Conservation (phyloP, 2,797 vertebrate genomes). For the Steatocranus sp. region DNA sequence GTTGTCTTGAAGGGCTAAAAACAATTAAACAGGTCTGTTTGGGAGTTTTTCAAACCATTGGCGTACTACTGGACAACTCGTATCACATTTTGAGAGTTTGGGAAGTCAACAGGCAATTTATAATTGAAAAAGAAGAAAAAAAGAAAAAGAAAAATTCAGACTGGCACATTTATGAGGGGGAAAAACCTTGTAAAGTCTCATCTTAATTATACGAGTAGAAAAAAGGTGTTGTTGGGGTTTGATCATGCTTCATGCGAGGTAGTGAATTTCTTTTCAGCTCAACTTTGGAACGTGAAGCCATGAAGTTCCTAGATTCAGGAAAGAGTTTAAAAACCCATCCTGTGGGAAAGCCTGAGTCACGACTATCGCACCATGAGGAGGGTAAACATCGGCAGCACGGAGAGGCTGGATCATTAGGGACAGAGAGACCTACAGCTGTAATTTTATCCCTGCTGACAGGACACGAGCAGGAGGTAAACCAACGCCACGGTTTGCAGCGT, state of each 20-base stretch:
- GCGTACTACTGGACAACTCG: fast-evolving
- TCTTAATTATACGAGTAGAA: not conserved
- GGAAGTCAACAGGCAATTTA: not conserved
- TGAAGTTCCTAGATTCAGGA: not conserved
- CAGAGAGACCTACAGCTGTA: slow-evolving; percentile 21
- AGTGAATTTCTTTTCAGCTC: not conserved
- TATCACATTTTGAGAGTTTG: fast-evolving
- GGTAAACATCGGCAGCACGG: not conserved
- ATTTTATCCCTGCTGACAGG: slow-evolving; percentile 31
- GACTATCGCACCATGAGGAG: fast-evolving
- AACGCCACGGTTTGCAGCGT: not conserved
- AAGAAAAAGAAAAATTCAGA: not conserved
- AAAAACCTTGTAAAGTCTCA: not conserved
- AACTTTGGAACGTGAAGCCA: fast-evolving
- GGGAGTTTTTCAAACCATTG: not conserved
- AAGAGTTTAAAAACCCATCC: not conserved
- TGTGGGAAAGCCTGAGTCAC: not conserved
- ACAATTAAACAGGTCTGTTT: fast-evolving
- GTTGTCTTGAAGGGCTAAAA: not conserved
- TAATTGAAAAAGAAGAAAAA: fast-evolving
- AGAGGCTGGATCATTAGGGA: not conserved
- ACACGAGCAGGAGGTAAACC: not conserved
- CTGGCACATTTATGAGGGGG: not conserved
- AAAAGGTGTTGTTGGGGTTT: not conserved
- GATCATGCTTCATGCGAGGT: fast-evolving